Evolutionary conservation across 2,113 vertebrate genomes (phyloP).

Genomic region (Merops nubicus): DNA sequence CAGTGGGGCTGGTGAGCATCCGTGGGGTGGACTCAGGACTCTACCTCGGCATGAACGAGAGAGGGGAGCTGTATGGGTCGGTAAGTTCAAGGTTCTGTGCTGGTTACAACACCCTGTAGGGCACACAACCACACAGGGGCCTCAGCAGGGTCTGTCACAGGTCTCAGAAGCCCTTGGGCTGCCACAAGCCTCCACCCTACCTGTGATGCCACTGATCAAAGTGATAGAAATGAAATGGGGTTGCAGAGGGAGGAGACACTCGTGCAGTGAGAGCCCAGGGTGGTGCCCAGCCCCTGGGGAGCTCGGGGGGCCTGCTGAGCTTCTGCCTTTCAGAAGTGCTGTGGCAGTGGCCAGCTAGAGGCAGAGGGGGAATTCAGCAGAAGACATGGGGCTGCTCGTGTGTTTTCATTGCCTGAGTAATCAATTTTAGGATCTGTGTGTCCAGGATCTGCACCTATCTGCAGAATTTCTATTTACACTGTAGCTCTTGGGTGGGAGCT

Average conservation of each 20-base stretch:
- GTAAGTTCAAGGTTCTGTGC: slow-evolving; percentile 81
- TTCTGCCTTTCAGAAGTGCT: neutral
- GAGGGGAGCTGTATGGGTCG: slow-evolving; percentile 98
- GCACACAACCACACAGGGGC: neutral
- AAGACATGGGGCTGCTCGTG: neutral
- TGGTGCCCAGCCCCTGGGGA: neutral
- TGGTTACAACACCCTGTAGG: accelerated
- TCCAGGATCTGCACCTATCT: neutral
- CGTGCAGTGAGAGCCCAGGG: too few relatives aligned
- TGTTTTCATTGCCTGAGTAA: neutral
- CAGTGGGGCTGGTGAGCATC: slow-evolving; percentile 98
- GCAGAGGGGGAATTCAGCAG: neutral
- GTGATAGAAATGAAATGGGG: accelerated
- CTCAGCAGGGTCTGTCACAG: neutral
- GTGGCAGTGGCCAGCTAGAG: neutral
- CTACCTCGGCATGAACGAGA: slow-evolving; percentile 98
- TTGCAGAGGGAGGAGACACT: neutral
- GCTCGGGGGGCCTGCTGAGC: neutral
- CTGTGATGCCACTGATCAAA: neutral
- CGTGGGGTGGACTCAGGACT: slow-evolving; percentile 96
- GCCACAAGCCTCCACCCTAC: neutral
- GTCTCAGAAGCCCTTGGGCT: neutral
- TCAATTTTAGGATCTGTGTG: accelerated
- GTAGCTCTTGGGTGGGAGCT: neutral
- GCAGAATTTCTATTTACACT: neutral